Base-by-base conservation (phyloP, 2,113 vertebrate species). In the Todiramphus chloris region DNA sequence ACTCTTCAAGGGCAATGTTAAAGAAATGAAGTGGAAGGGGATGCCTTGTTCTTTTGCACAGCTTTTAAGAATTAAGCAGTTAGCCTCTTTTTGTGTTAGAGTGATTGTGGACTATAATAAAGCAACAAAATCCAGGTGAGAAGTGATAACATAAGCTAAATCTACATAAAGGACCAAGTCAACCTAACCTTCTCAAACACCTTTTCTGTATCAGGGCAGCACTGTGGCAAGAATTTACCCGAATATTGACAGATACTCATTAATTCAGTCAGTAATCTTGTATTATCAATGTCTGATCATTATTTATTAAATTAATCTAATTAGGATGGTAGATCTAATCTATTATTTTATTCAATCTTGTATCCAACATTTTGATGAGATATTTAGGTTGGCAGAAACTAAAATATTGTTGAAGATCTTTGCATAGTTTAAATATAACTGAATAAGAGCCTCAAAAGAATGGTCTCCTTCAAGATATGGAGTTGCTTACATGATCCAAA, bases 301-400 rank as follows among this genome's bases (percentile, higher is more conserved):
- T 95, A 84, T 69, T 92, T 94, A 79, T 90, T 89, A 85, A 66
- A 75, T 84, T 75, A 3, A 62, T 44, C 62, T 87, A 85, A 94
- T 96, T 93, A 93, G 63, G n/a, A 80, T 66, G 11, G 41, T n/a
- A 87, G 74, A 59, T 79, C 73, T 9, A 5, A 82, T 82, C 87
- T 85, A 53, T 69, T 82, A 50, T 69, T 94, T 95, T 23, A 50
- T 87, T 94, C 73, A 19, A 66, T 93, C 73, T 75, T 51, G 20
- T 53, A 56, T 13, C 9, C 14, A 64, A 24, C 39, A 62, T 64
- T 93, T 75, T 2, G 0, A 23, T 77, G 55, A 75, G 60, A 25
- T 73, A 51, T 87, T 68, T 87, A 66, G 33, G 5, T 37, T 73
- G n/a, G n/a, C 30, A 94, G 80, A 85, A 75, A 11, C 16, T 69